Percentiles rank a stretch among this genome's conserved stretches.
Conservation (phyloP, 2,113 vertebrate species). For the Sebastes fasciatus region DNA sequence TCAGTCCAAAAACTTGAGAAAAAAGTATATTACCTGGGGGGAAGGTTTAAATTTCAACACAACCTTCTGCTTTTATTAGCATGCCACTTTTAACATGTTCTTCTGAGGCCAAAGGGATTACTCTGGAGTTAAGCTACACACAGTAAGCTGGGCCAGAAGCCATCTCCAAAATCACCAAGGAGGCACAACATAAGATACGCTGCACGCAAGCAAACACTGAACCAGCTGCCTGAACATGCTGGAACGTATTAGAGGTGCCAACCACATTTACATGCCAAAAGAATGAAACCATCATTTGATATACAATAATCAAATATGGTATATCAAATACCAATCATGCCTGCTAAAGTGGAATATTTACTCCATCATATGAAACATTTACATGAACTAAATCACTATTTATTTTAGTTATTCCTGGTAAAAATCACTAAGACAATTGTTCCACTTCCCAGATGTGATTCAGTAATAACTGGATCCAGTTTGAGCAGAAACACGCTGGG, state of each 20-base stretch:
- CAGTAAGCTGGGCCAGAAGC: conserved; percentile 12
- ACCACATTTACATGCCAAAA: conserved; percentile 10
- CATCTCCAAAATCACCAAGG: conserved; percentile 33
- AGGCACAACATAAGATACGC: conserved; percentile 7
- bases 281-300: background rate
- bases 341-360: conserved; percentile 45
- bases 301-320: conserved; percentile 24
- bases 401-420: conserved; percentile 26
- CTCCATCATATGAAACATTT: conserved; percentile 44
- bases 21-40: background rate
- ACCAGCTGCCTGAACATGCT: conserved; percentile 27
- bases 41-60: conserved; percentile 37
- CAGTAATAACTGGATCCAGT: background rate
- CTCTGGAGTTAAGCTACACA: conserved; percentile 8
- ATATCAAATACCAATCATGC: conserved; percentile 27
- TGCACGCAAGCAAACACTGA: conserved; percentile 16
- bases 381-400: conserved; percentile 29
- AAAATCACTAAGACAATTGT: conserved; percentile 25
- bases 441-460: conserved; percentile 25
- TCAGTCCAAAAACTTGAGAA: background rate
- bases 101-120: conserved; percentile 25
- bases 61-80: conserved; percentile 30
- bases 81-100: background rate
- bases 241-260: conserved; percentile 23
- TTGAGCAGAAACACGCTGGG: conserved; percentile 5